Evolutionary conservation across 2,888 invertebrate species (phyloP).

Genomic region (Frankliniella intonsa): DNA sequence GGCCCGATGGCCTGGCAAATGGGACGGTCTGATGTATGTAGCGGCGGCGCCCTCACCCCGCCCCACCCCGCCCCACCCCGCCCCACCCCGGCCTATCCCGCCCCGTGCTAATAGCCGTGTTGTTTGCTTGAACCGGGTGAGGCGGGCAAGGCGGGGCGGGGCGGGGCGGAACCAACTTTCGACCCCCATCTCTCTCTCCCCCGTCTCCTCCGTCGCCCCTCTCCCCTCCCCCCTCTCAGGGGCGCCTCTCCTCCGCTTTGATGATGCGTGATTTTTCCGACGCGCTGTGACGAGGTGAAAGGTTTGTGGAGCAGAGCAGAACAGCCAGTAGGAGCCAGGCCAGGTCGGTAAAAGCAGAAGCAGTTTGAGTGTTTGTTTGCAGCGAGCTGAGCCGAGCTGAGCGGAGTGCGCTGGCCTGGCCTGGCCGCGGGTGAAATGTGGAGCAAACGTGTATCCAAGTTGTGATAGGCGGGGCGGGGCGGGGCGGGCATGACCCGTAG

Average conservation of each 20-base stretch:
- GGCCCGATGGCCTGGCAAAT: conserved; percentile 2
- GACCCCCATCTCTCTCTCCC: no score
- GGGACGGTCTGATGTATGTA: background rate
- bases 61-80: background rate
- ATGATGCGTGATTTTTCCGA: conserved; percentile 4
- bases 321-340: background rate
- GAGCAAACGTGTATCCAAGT: no score
- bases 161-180: no score
- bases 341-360: background rate
- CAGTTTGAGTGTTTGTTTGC: background rate
- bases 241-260: background rate
- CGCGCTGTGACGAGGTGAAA: no score
- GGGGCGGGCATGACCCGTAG: no score
- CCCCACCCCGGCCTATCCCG: no score
- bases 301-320: background rate
- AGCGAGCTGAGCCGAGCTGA: background rate
- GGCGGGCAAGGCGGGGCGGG: no score
- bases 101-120: background rate
- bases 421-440: background rate
- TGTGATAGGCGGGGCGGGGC: no score
- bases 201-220: background rate
- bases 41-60: background rate
- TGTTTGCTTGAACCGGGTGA: background rate
- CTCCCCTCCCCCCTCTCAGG: background rate
- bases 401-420: background rate